Evolutionary conservation across 2,113 vertebrate species (phyloP).

Genomic region (Daphoenositta chrysoptera): DNA sequence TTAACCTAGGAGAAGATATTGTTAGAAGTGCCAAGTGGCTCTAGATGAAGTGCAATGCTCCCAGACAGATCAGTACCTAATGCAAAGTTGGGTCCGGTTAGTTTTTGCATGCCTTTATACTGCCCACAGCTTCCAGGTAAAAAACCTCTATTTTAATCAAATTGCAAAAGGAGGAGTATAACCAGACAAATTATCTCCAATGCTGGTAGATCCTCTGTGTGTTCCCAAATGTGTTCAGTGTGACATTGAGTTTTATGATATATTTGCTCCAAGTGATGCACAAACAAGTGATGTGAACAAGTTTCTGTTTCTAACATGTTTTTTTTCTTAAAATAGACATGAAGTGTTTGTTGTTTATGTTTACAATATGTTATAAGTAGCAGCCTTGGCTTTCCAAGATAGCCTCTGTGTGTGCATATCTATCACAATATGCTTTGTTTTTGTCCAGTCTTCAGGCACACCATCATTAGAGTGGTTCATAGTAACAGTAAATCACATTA

Average conservation of each 20-base stretch:
- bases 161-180: neutral
- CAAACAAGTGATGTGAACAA: neutral
- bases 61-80: neutral
- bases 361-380: neutral
- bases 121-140: neutral
- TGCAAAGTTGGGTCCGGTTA: neutral
- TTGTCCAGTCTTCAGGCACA: neutral
- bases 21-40: neutral
- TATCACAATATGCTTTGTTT: neutral
- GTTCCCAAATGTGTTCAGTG: neutral
- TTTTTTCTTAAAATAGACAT: neutral
- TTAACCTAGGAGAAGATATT: neutral
- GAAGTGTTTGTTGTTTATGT: neutral
- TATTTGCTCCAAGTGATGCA: neutral
- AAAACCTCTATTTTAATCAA: neutral
- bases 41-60: neutral
- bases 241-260: neutral
- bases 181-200: neutral
- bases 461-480: neutral
- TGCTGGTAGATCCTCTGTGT: neutral
- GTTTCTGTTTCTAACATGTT: neutral
- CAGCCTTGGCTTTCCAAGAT: neutral
- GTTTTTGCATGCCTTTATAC: neutral
- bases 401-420: neutral
- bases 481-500: neutral